Base-by-base conservation (phyloP, 2,888 invertebrate species). In the Nowickia ferox region DNA sequence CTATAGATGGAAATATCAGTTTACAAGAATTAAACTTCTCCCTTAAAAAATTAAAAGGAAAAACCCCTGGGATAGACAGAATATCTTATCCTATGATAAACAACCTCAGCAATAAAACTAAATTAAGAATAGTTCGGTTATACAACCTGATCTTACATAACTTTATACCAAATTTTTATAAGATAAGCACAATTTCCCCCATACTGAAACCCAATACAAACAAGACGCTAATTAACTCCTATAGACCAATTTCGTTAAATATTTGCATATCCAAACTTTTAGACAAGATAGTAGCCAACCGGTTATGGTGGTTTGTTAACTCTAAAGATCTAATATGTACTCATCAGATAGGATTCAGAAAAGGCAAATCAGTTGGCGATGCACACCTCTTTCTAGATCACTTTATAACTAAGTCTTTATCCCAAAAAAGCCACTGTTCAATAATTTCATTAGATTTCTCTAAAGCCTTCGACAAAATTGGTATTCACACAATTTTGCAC, bases 241-340 rank as follows among this genome's bases (percentile, higher is more conserved):
- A 87, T 57, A 79, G 87, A 4, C 87, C 88, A 0, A 88, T 87
- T 4, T 87, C 84, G 6, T 84, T 86, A 0, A 86, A 88, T 30
- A 51, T 79, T 13, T 86, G 86, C 57, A 38, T 75, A 30, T 53
- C 87, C 8, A 87, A 87, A 84, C 9, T 87, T 1, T 38, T 88
- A 1, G 84, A 86, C 22, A 87, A 87, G 74, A 87, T 83, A 8
- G 72, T 84, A 11, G 71, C 80, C 0, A 84, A 80, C 11, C 53
- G 83, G 11, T 44, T 83, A 22, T 71, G 79, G 82, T 87, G 87
- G 86, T 84, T 87, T 63, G 55, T 68, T 59, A 51, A 57, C 22
- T 30, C 59, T 10, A 61, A 72, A n/a, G 74, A 80, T 17, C 40
- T 84, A 42, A 42, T 81, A 6, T 51, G 66, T 63, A 19, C 59